A percentile compares a stretch with the other conserved stretches of the same genome.
phyloP scores from a whole-genome alignment of 2,113 vertebrate species.

The Crotalus horridus region DNA sequence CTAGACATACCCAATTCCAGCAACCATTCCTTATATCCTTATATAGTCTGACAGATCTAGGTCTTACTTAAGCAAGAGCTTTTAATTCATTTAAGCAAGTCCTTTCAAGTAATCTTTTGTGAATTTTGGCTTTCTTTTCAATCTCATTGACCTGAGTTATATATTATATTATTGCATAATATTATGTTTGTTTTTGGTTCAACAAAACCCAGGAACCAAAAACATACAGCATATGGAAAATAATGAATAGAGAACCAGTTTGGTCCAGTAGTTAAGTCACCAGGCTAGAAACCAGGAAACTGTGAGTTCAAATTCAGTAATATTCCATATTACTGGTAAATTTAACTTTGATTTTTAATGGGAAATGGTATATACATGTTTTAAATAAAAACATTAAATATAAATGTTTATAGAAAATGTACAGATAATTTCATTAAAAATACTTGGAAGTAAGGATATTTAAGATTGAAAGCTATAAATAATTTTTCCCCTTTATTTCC shows the following conservation, averaged over 20 bases:
- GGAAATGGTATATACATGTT: not conserved
- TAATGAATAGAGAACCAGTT: not conserved
- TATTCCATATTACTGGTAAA: not conserved
- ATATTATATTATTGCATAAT: not conserved
- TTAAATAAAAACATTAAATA: not conserved
- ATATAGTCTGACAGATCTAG: not conserved
- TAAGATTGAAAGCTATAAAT: not conserved
- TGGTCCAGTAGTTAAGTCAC: not conserved
- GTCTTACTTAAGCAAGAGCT: not conserved
- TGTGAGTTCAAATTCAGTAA: not conserved
- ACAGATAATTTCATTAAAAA: not conserved
- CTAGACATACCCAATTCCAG: too few relatives aligned
- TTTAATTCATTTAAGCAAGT: not conserved
- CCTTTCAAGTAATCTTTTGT: not conserved
- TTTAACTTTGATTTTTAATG: not conserved
- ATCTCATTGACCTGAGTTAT: too few relatives aligned
- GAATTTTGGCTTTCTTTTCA: not conserved
- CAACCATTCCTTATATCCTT: too few relatives aligned
- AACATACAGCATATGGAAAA: not conserved
- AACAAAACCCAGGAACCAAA: not conserved
- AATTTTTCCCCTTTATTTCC: not conserved
- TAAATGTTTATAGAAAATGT: not conserved
- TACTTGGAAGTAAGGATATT: not conserved
- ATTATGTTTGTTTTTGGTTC: not conserved
- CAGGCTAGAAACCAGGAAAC: too few relatives aligned